Evolutionary conservation across 2,797 vertebrate species (phyloP).

Genomic region (Glyptemys insculpta): DNA sequence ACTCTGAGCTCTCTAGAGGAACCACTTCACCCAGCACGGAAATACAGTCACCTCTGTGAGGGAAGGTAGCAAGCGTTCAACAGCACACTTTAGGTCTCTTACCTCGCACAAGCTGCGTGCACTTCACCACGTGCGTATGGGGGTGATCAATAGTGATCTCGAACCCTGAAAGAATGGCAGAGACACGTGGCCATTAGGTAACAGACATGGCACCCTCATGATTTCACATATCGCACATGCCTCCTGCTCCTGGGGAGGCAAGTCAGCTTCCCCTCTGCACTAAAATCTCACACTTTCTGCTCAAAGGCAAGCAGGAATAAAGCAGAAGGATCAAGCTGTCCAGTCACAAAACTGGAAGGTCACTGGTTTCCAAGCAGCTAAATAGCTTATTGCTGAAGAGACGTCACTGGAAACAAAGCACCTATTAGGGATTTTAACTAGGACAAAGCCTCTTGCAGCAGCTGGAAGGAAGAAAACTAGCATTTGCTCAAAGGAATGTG

Average conservation of each 20-base stretch:
- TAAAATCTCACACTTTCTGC: constrained; percentile 27
- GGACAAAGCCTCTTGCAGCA: constrained; percentile 45
- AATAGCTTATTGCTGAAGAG: not conserved
- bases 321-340: constrained; percentile 47
- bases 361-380: constrained; percentile 25
- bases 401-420: constrained; percentile 49
- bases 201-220: not conserved
- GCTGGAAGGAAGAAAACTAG: constrained; percentile 58
- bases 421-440: constrained; percentile 31
- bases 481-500: constrained; percentile 41
- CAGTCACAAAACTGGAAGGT: constrained; percentile 41
- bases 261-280: constrained; percentile 32
- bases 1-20: not conserved
- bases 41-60: not conserved
- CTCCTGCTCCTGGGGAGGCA: constrained; percentile 46
- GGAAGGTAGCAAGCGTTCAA: rapidly evolving
- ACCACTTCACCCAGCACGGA: not conserved
- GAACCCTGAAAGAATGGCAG: constrained; percentile 86
- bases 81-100: constrained; percentile 62
- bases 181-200: not conserved
- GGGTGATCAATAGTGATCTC: constrained; percentile 98
- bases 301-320: constrained; percentile 4
- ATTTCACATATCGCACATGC: not conserved
- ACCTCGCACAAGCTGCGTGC: constrained; percentile 96
- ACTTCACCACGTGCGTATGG: constrained; percentile 97